Evolutionary conservation across 2,888 invertebrate species (phyloP).

Genomic region (Drosophila infuscata): DNA sequence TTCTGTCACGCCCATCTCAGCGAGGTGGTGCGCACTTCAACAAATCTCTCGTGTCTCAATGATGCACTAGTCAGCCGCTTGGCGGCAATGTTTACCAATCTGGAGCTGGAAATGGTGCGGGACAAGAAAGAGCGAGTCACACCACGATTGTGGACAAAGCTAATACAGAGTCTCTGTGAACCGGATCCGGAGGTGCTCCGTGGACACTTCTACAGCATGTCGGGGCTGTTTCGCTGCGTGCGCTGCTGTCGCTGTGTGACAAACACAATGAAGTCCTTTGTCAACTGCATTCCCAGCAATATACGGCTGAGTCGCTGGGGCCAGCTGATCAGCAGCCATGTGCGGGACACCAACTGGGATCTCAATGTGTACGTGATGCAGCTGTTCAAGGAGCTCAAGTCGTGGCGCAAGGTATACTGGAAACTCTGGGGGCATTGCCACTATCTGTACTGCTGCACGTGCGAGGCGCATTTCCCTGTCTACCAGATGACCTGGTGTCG

Average conservation of each 20-base stretch:
- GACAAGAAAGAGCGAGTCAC: constrained; percentile 96
- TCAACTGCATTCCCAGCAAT: constrained; percentile 90
- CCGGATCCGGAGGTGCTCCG: constrained; percentile 90
- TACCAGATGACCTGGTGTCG: constrained; percentile 93
- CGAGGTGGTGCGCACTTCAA: constrained; percentile 93
- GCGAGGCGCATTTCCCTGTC: constrained; percentile 91
- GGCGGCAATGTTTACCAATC: constrained; percentile 94
- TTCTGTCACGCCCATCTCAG: constrained; percentile 95
- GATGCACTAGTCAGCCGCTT: constrained; percentile 91
- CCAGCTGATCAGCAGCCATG: constrained; percentile 89
- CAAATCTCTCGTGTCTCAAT: constrained; percentile 95
- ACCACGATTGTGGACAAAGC: constrained; percentile 92
- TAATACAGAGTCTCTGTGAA: constrained; percentile 91
- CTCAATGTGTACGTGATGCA: constrained; percentile 92
- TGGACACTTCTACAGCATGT: constrained; percentile 93
- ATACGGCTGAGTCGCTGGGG: constrained; percentile 91
- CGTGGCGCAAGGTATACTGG: constrained; percentile 98
- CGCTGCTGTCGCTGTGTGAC: constrained; percentile 91
- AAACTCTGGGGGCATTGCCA: constrained; percentile 96
- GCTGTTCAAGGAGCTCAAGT: constrained; percentile 91
- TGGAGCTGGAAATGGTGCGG: constrained; percentile 92
- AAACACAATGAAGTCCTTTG: constrained; percentile 89
- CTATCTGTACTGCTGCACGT: constrained; percentile 92
- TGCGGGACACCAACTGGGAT: constrained; percentile 92
- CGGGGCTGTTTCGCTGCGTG: constrained; percentile 90